phyloP scores from a whole-genome alignment of 2,113 vertebrate species.

The Macrotus californicus region DNA sequence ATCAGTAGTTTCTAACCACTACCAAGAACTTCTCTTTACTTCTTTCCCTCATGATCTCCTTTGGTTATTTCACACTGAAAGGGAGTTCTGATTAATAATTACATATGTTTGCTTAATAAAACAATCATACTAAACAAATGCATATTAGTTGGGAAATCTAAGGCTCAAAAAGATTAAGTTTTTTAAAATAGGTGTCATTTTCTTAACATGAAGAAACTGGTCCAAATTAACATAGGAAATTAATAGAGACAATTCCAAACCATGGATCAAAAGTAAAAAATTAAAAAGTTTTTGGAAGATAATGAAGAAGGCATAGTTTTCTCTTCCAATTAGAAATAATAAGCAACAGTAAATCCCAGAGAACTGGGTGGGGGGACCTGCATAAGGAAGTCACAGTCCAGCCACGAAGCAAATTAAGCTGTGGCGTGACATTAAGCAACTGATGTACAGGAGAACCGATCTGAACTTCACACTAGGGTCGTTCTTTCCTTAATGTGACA shows the following conservation, averaged over 20 bases:
- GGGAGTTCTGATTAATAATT: background rate
- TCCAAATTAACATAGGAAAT: background rate
- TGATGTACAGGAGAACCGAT: background rate
- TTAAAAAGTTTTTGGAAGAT: background rate
- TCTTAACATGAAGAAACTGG: slow-evolving; percentile 12
- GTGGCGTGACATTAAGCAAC: background rate
- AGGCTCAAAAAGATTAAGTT: background rate
- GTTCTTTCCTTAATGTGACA: background rate
- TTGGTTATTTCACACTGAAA: background rate
- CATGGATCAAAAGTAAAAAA: background rate
- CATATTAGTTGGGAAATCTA: background rate
- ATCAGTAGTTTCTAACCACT: background rate
- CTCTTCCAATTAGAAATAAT: background rate
- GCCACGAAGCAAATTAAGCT: slow-evolving; percentile 8
- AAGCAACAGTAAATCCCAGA: background rate
- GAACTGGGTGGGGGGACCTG: background rate
- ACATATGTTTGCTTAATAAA: background rate
- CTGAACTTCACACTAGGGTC: background rate
- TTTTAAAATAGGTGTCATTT: background rate
- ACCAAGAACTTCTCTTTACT: background rate
- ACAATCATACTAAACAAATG: background rate
- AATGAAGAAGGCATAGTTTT: background rate
- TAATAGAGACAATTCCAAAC: slow-evolving; percentile 10
- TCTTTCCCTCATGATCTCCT: background rate
- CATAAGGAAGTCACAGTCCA: background rate